These are phyloP conservation scores for Matsumurasca onukii DNA, from an alignment of 1,140 invertebrate genomes.

Conservation along the genomic window DNA sequence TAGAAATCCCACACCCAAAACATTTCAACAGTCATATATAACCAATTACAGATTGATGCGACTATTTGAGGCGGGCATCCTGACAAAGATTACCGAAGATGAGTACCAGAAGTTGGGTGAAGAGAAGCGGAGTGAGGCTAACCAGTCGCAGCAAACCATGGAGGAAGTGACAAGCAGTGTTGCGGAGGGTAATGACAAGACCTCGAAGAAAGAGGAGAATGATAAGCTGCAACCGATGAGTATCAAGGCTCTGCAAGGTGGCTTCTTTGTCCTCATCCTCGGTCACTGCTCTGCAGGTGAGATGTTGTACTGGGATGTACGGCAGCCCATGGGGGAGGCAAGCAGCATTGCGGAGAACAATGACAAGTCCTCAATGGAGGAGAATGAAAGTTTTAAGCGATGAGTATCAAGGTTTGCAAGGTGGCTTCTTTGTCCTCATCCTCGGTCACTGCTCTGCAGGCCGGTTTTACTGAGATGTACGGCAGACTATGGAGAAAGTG, in stretches of 20 bases:
- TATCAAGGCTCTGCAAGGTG: slow-evolving; percentile 63
- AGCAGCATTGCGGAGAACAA: slow-evolving; percentile 34
- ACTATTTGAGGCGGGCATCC: slow-evolving; percentile 68
- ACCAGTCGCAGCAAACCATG: slow-evolving; percentile 46
- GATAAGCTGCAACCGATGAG: slow-evolving; percentile 51
- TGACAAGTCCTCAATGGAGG: slow-evolving; percentile 39
- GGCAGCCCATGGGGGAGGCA: slow-evolving; percentile 41
- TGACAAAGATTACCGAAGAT: slow-evolving; percentile 67
- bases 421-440: slow-evolving; percentile 62
- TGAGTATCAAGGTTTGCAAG: slow-evolving; percentile 64
- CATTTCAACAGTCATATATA: no score
- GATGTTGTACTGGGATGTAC: slow-evolving; percentile 16
- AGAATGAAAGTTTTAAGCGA: slow-evolving; percentile 44
- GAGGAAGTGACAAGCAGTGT: slow-evolving; percentile 29
- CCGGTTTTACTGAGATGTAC: slow-evolving; percentile 26
- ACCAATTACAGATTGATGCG: slow-evolving; percentile 60
- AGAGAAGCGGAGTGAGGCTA: slow-evolving; percentile 43
- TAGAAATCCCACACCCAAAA: no score
- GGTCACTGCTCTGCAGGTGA: slow-evolving; percentile 50
- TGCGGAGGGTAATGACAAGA: slow-evolving; percentile 38
- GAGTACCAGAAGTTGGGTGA: slow-evolving; percentile 66
- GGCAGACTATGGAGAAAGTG: slow-evolving; percentile 41
- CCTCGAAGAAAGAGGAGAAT: slow-evolving; percentile 34
- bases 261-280: slow-evolving; percentile 62
- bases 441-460: slow-evolving; percentile 52